Percentiles rank a stretch among this genome's conserved stretches.
These are phyloP conservation scores for Thaumetopoea pityocampa DNA, from an alignment of 1,140 invertebrate genomes.

Conservation along the genomic window DNA sequence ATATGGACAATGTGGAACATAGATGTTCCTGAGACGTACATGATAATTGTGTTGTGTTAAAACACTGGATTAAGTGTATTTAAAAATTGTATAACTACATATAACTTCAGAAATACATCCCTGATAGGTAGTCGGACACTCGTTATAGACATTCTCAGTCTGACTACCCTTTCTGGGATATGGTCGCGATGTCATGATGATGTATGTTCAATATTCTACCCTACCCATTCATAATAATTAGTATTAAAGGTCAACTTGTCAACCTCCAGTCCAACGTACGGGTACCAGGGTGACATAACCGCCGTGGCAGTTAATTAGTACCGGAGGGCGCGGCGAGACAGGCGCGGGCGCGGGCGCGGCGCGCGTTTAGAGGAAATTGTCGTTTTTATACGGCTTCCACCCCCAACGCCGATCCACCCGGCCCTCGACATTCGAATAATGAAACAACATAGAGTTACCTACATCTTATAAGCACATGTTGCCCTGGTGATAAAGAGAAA, in stretches of 20 bases:
- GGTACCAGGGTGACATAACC: slow-evolving; percentile 73
- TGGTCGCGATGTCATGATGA: too few relatives aligned
- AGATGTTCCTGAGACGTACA: too few relatives aligned
- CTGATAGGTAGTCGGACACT: too few relatives aligned
- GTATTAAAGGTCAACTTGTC: slow-evolving; percentile 17
- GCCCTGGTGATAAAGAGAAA: slow-evolving; percentile 60
- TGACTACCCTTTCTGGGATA: too few relatives aligned
- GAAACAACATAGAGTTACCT: slow-evolving; percentile 63
- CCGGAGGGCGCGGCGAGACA: slow-evolving; percentile 62
- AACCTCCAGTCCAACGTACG: slow-evolving; percentile 34
- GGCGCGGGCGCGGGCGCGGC: slow-evolving; percentile 68
- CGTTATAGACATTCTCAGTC: too few relatives aligned
- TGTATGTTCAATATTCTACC: too few relatives aligned
- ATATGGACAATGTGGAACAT: too few relatives aligned
- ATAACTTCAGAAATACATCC: too few relatives aligned
- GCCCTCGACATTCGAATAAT: slow-evolving; percentile 58
- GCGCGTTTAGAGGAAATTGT: slow-evolving; percentile 71
- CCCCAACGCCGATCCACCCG: slow-evolving; percentile 22
- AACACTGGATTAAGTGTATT: too few relatives aligned
- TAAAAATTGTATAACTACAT: too few relatives aligned
- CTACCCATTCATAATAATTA: slow-evolving; percentile 3
- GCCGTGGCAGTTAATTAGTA: slow-evolving; percentile 71
- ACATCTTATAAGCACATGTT: slow-evolving; percentile 66
- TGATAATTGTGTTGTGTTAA: too few relatives aligned
- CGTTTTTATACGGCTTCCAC: slow-evolving; percentile 72